Evolutionary conservation across 2,888 invertebrate species (phyloP).

Genomic region (Troglohyphantes excavatus): DNA sequence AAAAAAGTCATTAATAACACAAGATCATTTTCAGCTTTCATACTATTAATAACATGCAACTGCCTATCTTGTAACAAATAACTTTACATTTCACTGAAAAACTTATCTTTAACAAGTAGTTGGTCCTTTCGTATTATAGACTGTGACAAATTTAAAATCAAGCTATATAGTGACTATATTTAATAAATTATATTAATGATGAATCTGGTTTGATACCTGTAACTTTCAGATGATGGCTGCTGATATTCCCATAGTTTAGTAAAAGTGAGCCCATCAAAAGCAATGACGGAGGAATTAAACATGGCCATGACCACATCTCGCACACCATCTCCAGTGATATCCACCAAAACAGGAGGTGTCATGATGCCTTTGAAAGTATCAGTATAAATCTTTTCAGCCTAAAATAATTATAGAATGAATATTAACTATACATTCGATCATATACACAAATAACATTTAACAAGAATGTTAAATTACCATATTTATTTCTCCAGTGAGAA

Average conservation of each 20-base stretch:
- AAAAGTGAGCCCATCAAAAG: slow-evolving; percentile 88
- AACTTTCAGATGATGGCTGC: slow-evolving; percentile 87
- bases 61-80: too few relatives aligned
- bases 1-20: too few relatives aligned
- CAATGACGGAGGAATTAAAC: slow-evolving; percentile 88
- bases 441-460: too few relatives aligned
- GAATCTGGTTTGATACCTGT: slow-evolving; percentile 84
- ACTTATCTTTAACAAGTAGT: too few relatives aligned
- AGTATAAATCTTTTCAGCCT: slow-evolving; percentile 85
- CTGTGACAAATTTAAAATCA: too few relatives aligned
- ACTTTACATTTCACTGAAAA: too few relatives aligned
- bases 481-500: slow-evolving; percentile 82
- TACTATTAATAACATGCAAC: too few relatives aligned
- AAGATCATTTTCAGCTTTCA: too few relatives aligned
- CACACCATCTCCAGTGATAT: slow-evolving; percentile 88
- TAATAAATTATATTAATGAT: too few relatives aligned
- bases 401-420: neutral
- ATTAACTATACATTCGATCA: too few relatives aligned
- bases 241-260: slow-evolving; percentile 89
- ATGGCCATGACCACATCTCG: slow-evolving; percentile 89
- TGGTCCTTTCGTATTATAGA: too few relatives aligned
- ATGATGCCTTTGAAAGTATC: slow-evolving; percentile 86
- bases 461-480: slow-evolving; percentile 81
- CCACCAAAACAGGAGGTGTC: slow-evolving; percentile 86
- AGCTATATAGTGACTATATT: too few relatives aligned